Evolutionary conservation across 2,888 invertebrate species (phyloP).

Genomic region (Hypomecis atomaria): DNA sequence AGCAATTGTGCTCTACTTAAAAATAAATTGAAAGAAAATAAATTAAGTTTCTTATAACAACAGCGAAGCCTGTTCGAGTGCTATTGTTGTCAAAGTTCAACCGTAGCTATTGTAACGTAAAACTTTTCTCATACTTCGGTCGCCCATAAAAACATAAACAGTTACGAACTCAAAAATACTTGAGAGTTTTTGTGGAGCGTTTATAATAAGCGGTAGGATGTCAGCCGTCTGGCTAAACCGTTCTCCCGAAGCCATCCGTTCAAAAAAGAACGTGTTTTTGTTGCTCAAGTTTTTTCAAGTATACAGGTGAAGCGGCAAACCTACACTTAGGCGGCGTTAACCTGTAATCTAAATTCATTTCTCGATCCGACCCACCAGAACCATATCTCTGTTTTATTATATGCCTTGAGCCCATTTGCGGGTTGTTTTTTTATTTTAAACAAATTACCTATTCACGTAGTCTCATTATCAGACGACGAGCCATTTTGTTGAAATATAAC

Average conservation of each 20-base stretch:
- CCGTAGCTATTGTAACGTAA: constrained; percentile 39
- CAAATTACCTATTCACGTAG: constrained; percentile 73
- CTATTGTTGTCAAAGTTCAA: constrained; percentile 39
- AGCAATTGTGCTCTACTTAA: constrained; percentile 29
- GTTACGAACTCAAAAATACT: constrained; percentile 57
- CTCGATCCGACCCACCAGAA: constrained; percentile 80
- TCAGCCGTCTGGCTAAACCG: constrained; percentile 62
- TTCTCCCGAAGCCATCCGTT: constrained; percentile 50
- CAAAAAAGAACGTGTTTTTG: constrained; percentile 55
- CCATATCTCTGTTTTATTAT: constrained; percentile 83
- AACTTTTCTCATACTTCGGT: constrained; percentile 56
- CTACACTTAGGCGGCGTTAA: constrained; percentile 83
- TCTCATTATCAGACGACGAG: constrained; percentile 65
- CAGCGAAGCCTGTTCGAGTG: constrained; percentile 35
- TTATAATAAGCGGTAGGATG: constrained; percentile 64
- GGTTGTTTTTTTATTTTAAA: constrained; percentile 80
- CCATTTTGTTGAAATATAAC: constrained; percentile 48
- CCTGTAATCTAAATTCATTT: constrained; percentile 85
- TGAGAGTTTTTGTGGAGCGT: constrained; percentile 59
- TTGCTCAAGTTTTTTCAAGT: constrained; percentile 70
- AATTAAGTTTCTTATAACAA: constrained; percentile 40
- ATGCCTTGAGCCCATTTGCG: constrained; percentile 81
- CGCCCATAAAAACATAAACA: constrained; percentile 55
- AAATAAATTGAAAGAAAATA: constrained; percentile 35
- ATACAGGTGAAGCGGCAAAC: constrained; percentile 80